A percentile compares a stretch with the other conserved stretches of the same genome.
Evolutionary conservation across 2,113 vertebrate genomes (phyloP).

Genomic region (Saguinus imperator): DNA sequence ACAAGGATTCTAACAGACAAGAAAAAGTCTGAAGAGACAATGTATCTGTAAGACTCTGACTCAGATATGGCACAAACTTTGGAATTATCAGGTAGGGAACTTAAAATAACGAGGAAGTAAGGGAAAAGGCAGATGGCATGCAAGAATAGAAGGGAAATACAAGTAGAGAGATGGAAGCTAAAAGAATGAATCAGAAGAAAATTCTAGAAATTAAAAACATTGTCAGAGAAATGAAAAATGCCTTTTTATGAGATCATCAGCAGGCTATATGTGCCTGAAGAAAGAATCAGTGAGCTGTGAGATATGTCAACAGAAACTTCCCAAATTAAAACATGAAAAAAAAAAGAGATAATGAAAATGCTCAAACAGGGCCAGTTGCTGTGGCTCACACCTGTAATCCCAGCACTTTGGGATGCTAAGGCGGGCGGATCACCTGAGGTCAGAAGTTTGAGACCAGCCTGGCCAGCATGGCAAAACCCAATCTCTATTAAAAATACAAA

Average conservation of each 20-base stretch:
- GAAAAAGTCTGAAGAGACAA: background rate
- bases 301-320: background rate
- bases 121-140: background rate
- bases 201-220: background rate
- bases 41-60: background rate
- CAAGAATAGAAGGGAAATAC: background rate
- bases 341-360: background rate
- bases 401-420: too few relatives aligned
- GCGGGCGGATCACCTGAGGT: too few relatives aligned
- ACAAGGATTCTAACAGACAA: background rate
- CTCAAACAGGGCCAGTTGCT: background rate
- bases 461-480: too few relatives aligned
- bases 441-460: too few relatives aligned
- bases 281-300: background rate
- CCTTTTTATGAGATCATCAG: background rate
- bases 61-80: background rate
- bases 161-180: background rate
- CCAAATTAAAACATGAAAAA: background rate
- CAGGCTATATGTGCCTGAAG: background rate
- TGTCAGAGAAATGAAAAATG: background rate
- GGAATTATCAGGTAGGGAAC: background rate
- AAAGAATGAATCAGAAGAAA: background rate
- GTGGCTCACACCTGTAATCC: too few relatives aligned
- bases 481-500: too few relatives aligned
- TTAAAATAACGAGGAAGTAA: background rate